These are phyloP conservation scores for Urocitellus parryii DNA, from an alignment of 2,113 vertebrate species.

Conservation along the genomic window DNA sequence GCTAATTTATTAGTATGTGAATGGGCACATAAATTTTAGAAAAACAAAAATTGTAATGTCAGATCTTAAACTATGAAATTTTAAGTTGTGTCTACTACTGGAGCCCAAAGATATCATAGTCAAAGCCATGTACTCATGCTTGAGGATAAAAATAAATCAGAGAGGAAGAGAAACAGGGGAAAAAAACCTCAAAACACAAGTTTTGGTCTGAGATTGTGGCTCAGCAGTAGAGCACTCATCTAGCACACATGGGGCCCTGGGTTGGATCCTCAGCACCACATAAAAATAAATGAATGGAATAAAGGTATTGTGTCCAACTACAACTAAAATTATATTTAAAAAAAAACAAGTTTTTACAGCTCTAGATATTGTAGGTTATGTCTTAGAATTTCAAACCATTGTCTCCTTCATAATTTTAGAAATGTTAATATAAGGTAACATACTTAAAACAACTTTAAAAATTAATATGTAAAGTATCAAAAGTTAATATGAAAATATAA, in stretches of 20 bases:
- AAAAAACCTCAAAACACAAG: not conserved
- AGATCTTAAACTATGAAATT: constrained; percentile 56
- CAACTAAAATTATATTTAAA: not conserved
- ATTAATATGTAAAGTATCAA: constrained; percentile 22
- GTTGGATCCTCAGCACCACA: too few species aligned
- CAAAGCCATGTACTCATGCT: not conserved
- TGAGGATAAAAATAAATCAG: not conserved
- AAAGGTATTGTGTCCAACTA: too few species aligned
- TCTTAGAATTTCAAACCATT: constrained; percentile 3
- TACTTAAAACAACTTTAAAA: constrained; percentile 34
- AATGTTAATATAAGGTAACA: constrained; percentile 8
- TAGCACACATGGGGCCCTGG: too few species aligned
- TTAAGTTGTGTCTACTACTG: not conserved
- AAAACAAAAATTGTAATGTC: constrained; percentile 34
- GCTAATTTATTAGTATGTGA: constrained; percentile 35
- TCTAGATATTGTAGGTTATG: not conserved
- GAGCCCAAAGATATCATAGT: not conserved
- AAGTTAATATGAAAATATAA: not conserved
- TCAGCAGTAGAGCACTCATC: too few species aligned
- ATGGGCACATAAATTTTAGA: not conserved
- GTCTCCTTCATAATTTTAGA: constrained; percentile 47
- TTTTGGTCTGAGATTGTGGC: too few species aligned
- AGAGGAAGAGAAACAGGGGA: not conserved
- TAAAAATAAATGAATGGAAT: too few species aligned
- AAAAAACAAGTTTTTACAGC: not conserved